phyloP scores from a whole-genome alignment of 2,113 vertebrate species.

The Sinocyclocheilus maitianheensis region DNA sequence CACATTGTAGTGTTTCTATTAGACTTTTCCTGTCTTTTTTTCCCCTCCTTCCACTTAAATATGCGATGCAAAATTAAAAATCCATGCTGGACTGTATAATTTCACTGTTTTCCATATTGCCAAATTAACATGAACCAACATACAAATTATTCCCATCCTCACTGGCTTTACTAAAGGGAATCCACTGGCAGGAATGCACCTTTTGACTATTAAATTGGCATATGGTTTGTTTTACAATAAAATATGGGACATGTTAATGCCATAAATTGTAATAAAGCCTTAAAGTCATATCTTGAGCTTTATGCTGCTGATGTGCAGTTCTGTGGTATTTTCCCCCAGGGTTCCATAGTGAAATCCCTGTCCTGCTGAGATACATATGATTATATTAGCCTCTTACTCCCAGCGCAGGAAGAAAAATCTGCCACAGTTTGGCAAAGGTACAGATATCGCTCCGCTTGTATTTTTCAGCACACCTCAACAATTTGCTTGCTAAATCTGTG shows the following conservation, averaged over 20 bases:
- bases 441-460: slow-evolving; percentile 29
- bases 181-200: not conserved
- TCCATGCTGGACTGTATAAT: not conserved
- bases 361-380: slow-evolving; percentile 79
- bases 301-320: slow-evolving; percentile 63
- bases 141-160: not conserved
- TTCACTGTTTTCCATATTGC: not conserved
- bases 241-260: slow-evolving; percentile 31
- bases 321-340: slow-evolving; percentile 63
- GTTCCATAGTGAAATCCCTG: slow-evolving; percentile 75
- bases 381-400: slow-evolving; percentile 79
- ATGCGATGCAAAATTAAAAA: slow-evolving; percentile 27
- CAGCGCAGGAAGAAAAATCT: slow-evolving; percentile 65
- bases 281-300: slow-evolving; percentile 42
- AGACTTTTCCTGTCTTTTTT: not conserved
- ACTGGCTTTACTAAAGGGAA: slow-evolving; percentile 2
- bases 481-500: slow-evolving; percentile 28
- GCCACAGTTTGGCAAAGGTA: slow-evolving; percentile 36
- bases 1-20: not conserved
- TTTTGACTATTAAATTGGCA: slow-evolving; percentile 19
- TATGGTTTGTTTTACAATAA: slow-evolving; percentile 40
- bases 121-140: slow-evolving; percentile 10
- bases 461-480: slow-evolving; percentile 29
- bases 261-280: slow-evolving; percentile 43
- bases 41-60: not conserved